Percentiles rank a stretch among this genome's conserved stretches.
phyloP scores from a whole-genome alignment of 2,797 vertebrate genomes.

The Pipistrellus nathusii region DNA sequence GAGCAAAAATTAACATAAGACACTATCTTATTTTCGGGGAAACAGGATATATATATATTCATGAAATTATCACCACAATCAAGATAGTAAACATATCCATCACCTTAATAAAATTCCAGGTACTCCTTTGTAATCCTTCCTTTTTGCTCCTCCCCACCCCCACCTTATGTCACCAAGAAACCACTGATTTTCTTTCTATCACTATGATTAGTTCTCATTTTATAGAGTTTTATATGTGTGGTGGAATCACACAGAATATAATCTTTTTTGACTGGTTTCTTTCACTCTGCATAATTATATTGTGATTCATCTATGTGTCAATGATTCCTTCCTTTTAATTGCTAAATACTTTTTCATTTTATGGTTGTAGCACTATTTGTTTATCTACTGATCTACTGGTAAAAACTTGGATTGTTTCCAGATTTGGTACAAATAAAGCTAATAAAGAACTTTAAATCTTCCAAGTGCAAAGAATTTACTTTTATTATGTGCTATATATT shows the following conservation, averaged over 20 bases:
- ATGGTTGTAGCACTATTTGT: background rate
- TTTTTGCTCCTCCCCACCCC: fast-evolving
- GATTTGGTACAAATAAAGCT: conserved; percentile 4
- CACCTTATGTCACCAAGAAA: background rate
- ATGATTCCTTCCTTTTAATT: conserved; percentile 8
- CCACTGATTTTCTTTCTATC: background rate
- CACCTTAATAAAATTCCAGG: background rate
- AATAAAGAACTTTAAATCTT: background rate
- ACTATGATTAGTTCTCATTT: background rate
- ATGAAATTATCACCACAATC: background rate
- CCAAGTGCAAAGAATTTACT: background rate
- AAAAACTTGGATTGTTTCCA: background rate
- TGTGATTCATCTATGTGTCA: background rate
- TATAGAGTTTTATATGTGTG: background rate
- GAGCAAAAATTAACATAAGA: too few species aligned
- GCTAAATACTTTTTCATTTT: background rate
- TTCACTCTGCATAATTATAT: conserved; percentile 15
- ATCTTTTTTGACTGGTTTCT: background rate
- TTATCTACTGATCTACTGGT: background rate
- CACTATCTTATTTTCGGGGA: too few species aligned
- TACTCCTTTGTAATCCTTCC: background rate
- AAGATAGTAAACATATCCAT: background rate
- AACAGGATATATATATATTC: background rate
- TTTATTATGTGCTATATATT: background rate
- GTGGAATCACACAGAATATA: background rate